A percentile compares a stretch with the other conserved stretches of the same genome.
Evolutionary conservation across 2,797 vertebrate genomes (phyloP).

Genomic region (Lophotriccus pileatus): DNA sequence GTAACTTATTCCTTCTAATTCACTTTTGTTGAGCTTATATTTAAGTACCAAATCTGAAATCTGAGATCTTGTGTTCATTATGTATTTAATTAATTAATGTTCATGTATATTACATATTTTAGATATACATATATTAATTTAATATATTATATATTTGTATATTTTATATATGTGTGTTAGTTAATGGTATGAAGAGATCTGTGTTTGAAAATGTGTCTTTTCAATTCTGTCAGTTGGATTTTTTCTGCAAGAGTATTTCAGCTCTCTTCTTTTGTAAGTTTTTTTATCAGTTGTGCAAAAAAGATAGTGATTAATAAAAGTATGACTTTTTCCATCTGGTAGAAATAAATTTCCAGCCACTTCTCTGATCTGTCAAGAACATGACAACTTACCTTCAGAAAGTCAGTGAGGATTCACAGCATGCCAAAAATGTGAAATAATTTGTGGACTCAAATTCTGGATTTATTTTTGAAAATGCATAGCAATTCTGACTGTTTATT

Average conservation of each 20-base stretch:
- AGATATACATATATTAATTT: background rate
- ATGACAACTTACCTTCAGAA: background rate
- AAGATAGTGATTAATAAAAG: background rate
- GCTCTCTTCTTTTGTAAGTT: background rate
- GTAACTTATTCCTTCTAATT: background rate
- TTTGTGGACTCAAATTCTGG: background rate
- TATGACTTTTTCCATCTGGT: background rate
- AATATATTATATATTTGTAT: background rate
- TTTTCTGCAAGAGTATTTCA: background rate
- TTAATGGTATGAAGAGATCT: background rate
- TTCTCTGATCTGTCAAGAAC: background rate
- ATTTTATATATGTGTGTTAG: background rate
- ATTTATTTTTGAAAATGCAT: background rate
- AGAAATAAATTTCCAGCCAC: background rate
- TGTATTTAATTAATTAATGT: background rate
- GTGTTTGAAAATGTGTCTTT: background rate
- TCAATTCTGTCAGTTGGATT: background rate
- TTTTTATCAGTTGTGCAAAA: background rate
- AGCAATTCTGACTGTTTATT: background rate
- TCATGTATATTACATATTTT: background rate
- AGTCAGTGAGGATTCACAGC: background rate
- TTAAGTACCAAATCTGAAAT: background rate
- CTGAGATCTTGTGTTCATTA: background rate
- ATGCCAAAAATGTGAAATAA: background rate
- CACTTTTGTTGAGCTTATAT: background rate